These are phyloP conservation scores for Pyrocoelia pectoralis DNA, from an alignment of 2,888 invertebrate species.

Conservation along the genomic window DNA sequence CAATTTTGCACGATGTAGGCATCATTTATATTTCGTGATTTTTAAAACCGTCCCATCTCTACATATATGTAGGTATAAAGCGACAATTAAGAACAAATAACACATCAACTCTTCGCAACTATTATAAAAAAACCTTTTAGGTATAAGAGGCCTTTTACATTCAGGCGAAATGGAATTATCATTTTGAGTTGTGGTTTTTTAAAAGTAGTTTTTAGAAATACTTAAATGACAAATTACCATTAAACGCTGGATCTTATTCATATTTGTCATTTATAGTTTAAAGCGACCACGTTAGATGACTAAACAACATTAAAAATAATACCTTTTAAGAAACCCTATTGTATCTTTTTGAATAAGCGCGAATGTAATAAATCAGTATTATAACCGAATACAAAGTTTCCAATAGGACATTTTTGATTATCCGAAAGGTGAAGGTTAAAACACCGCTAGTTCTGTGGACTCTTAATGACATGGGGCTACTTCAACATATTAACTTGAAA, in stretches of 20 bases:
- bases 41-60: too few relatives aligned
- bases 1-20: too few relatives aligned
- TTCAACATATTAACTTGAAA: too few relatives aligned
- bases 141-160: too few relatives aligned
- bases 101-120: background rate
- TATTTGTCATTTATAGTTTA: conserved; percentile 6
- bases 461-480: background rate
- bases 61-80: too few relatives aligned
- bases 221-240: conserved; percentile 22
- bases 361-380: conserved; percentile 16
- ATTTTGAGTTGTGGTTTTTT: conserved; percentile 7
- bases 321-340: conserved; percentile 17
- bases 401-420: background rate
- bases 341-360: conserved; percentile 2
- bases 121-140: too few relatives aligned
- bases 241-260: conserved; percentile 14
- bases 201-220: conserved; percentile 9
- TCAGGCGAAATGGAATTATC: background rate
- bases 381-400: background rate
- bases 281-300: background rate
- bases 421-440: background rate
- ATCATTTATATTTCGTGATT: too few relatives aligned
- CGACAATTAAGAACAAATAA: background rate
- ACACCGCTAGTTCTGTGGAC: background rate
- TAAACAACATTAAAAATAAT: too few relatives aligned